Evolutionary conservation across 2,797 vertebrate species (phyloP).

Genomic region (Tympanoctomys barrerae): DNA sequence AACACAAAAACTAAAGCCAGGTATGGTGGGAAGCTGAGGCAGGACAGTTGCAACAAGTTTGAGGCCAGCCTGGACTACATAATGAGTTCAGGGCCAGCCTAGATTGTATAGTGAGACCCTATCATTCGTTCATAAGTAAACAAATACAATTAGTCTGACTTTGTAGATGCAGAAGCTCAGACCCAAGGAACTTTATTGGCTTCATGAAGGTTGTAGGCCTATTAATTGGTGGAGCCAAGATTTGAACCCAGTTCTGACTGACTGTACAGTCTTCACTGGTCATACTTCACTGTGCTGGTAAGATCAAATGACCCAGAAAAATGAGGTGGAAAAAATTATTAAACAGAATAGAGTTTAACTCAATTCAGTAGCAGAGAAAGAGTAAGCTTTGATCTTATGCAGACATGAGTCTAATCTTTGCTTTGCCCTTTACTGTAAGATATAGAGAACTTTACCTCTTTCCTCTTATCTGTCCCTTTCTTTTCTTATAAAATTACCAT

Average conservation of each 20-base stretch:
- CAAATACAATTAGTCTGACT: background rate
- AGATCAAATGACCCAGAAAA: background rate
- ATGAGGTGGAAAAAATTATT: background rate
- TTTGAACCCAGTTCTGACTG: constrained; percentile 46
- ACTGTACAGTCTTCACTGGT: background rate
- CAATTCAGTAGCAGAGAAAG: background rate
- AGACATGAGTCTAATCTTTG: constrained; percentile 15
- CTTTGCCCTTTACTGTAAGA: background rate
- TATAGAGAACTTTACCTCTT: background rate
- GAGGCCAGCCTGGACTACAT: background rate
- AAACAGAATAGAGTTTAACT: background rate
- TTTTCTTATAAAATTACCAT: constrained; percentile 38
- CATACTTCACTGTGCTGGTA: background rate
- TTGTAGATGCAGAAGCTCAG: background rate
- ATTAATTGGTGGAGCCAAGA: background rate
- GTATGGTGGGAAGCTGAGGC: background rate
- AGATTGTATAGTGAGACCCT: background rate
- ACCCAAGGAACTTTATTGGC: background rate
- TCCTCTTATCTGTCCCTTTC: background rate
- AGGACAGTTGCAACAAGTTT: background rate
- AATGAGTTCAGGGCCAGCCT: background rate
- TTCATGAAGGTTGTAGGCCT: background rate
- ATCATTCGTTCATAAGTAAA: background rate
- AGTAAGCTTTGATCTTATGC: background rate
- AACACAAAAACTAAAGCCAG: background rate